Evolutionary conservation across 2,113 vertebrate genomes (phyloP), one percentile per base, ranked within the genome.

Genomic region (Brachypodius melanocephalos): DNA sequence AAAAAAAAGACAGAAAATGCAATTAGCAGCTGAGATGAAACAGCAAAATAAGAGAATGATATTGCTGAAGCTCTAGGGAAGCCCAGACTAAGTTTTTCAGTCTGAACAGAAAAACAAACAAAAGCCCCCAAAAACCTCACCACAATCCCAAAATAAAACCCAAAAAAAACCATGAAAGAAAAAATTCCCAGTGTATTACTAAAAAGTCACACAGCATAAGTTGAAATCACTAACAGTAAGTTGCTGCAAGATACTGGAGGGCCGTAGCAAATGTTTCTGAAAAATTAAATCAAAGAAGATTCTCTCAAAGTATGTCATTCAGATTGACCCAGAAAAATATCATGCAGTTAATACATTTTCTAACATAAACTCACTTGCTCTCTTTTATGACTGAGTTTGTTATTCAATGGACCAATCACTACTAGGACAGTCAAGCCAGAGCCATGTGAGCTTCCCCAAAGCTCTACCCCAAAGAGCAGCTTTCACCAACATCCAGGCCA

Each of bases 41-140:
- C 14, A 71, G 29, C 59, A 81, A 72, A 74, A 40, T 57, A 89
- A 15, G 28, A 85, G 3, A 93, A 85, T 63, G 65, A 85, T 67
- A 83, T 34, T 14, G 14, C 67, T 93, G 63, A 90, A 96, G 38
- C 85, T 93, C 88, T 46, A 92, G 89, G 85, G 93, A 92, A 93
- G n/a, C 42, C 48, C 51, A 91, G 85, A 46, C 25, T 21, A 38
- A 86, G 49, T 72, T 88, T 17, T 58, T 84, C 73, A 65, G 43
- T 71, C 78, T 90, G 75, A 88, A 89, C 7, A 68, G 45, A 79
- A 80, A 38, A 69, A 85, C 14, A 52, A 79, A 25, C 40, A 68
- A 62, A 45, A 55, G 38, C 8, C 8, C 38, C 38, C 8, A 38
- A 38, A 38, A 38, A 38, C 38, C 38, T 10, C 38, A 38, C 38